A percentile compares a stretch with the other conserved stretches of the same genome.
Evolutionary conservation across 2,113 vertebrate species (phyloP).

Genomic region (Atractosteus spatula): DNA sequence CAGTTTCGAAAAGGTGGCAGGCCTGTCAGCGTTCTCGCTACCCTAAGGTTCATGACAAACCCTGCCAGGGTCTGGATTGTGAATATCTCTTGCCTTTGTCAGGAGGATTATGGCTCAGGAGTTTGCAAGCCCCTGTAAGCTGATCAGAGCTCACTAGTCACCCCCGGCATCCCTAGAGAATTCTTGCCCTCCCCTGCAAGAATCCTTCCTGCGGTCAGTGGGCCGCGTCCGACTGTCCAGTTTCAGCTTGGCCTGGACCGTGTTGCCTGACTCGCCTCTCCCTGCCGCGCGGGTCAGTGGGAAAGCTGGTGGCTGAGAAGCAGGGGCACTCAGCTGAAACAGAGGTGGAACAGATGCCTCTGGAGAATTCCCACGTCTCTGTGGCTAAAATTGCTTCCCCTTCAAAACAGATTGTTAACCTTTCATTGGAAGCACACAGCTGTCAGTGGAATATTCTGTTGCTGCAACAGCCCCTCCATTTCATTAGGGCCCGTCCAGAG

Average conservation of each 20-base stretch:
- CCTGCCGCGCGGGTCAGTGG: background rate
- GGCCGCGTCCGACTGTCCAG: background rate
- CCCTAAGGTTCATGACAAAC: too few species aligned
- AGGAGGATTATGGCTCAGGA: conserved; percentile 8
- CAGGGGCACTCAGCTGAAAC: conserved; percentile 44
- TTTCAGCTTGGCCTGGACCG: background rate
- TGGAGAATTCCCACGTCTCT: conserved; percentile 37
- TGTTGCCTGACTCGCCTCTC: background rate
- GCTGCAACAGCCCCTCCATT: background rate
- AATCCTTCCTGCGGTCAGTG: conserved; percentile 13
- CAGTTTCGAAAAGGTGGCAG: too few species aligned
- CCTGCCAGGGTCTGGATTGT: too few species aligned
- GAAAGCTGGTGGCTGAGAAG: conserved; percentile 32
- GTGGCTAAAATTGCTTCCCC: background rate
- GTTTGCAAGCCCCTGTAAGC: conserved; percentile 7
- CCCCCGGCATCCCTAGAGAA: conserved; percentile 21
- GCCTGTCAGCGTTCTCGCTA: too few species aligned
- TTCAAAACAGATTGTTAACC: conserved; percentile 42
- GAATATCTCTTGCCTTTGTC: conserved; percentile 13
- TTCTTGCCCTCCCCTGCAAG: background rate
- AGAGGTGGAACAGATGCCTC: conserved; percentile 38
- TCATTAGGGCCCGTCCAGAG: too few species aligned
- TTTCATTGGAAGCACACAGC: conserved; percentile 41
- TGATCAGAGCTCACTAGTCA: conserved; percentile 16
- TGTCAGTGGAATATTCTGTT: conserved; percentile 27